A percentile compares a stretch with the other conserved stretches of the same genome.
These are phyloP conservation scores for Danionella cerebrum DNA, from an alignment of 2,113 vertebrate genomes.

Conservation along the genomic window DNA sequence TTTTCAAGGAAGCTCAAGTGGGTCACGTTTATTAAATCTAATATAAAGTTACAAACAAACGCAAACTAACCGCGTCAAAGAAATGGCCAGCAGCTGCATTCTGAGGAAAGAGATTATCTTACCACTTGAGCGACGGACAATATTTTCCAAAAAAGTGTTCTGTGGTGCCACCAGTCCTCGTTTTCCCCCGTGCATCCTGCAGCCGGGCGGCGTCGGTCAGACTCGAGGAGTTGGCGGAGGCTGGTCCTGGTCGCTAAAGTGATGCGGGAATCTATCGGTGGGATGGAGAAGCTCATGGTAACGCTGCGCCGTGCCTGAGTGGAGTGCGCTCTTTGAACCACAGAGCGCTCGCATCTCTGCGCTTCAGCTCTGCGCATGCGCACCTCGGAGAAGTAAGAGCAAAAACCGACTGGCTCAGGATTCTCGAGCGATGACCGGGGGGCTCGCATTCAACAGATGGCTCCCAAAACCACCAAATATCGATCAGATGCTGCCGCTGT, in stretches of 20 bases:
- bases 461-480: no score
- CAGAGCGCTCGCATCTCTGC: constrained; percentile 56
- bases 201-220: constrained; percentile 62
- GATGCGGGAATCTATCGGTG: constrained; percentile 64
- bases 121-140: constrained; percentile 95
- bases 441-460: constrained; percentile 24
- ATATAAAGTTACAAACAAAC: no score
- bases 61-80: no score
- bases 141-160: constrained; percentile 98
- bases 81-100: neutral
- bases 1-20: no score
- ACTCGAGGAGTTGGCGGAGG: constrained; percentile 54
- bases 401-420: constrained; percentile 25
- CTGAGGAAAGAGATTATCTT: constrained; percentile 52
- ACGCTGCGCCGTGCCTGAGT: constrained; percentile 62
- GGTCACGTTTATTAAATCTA: no score
- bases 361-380: constrained; percentile 44
- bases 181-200: constrained; percentile 97
- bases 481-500: no score
- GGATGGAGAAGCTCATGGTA: constrained; percentile 75
- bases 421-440: constrained; percentile 15
- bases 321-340: constrained; percentile 54
- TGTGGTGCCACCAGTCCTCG: constrained; percentile 97
- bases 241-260: constrained; percentile 53
- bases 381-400: constrained; percentile 16